Conservation (phyloP, 92 coral and sea anemone species). For the Chrysogorgia sp. region DNA sequence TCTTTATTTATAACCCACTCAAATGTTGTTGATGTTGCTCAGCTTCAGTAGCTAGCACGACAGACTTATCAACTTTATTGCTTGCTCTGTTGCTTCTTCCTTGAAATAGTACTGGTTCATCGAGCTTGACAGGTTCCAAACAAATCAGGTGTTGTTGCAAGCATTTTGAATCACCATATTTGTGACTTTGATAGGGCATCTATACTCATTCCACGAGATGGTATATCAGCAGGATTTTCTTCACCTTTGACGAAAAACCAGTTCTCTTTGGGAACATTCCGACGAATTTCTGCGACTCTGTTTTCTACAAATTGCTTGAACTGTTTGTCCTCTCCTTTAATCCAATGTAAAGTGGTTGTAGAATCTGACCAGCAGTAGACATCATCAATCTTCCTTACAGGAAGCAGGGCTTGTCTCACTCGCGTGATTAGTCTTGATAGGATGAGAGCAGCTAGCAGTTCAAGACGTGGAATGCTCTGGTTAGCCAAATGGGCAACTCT, state of each 20-base stretch:
- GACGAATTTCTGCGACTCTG: conserved; percentile 32
- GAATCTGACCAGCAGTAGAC: conserved; percentile 31
- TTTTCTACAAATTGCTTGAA: conserved; percentile 42
- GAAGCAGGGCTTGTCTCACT: conserved; percentile 1
- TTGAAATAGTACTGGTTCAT: too few species aligned
- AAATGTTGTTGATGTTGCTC: too few species aligned
- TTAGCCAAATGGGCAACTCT: conserved; percentile 20
- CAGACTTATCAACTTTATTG: too few species aligned
- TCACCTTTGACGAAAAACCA: background rate
- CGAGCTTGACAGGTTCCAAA: background rate
- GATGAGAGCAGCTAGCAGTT: conserved; percentile 23
- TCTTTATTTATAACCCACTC: background rate
- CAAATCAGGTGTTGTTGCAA: conserved; percentile 33
- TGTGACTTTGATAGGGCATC: background rate
- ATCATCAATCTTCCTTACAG: background rate
- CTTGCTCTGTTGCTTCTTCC: conserved; percentile 8
- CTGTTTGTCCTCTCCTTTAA: conserved; percentile 12
- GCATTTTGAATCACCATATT: conserved; percentile 49
- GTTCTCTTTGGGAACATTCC: background rate
- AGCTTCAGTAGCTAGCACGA: too few species aligned
- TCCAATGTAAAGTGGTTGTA: conserved; percentile 28
- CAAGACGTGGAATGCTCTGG: conserved; percentile 28
- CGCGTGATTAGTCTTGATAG: background rate
- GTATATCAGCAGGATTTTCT: conserved; percentile 33
- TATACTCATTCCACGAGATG: conserved; percentile 6